Percentiles rank a stretch among this genome's conserved stretches.
Evolutionary conservation across 2,113 vertebrate species (phyloP).

Genomic region (Athene noctua): DNA sequence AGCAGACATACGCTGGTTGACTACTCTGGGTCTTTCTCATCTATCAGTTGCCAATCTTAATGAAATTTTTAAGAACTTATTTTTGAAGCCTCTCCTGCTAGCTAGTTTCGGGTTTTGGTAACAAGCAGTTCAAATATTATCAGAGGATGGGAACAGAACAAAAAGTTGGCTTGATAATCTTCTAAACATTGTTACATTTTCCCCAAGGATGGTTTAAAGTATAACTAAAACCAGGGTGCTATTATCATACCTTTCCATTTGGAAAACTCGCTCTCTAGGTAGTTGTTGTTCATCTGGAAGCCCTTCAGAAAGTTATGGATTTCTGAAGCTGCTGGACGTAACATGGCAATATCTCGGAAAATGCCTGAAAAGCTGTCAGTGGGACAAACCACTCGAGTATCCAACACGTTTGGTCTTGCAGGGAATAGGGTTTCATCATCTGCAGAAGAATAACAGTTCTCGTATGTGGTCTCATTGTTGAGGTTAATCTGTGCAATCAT

Average conservation of each 20-base stretch:
- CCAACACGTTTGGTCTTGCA: conserved; percentile 60
- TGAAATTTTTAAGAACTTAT: not conserved
- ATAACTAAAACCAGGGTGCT: not conserved
- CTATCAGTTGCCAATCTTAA: accelerated
- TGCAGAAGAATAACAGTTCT: not conserved
- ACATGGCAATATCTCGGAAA: conserved; percentile 68
- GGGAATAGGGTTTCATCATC: conserved; percentile 65
- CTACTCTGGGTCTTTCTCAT: not conserved
- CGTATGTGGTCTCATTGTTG: not conserved
- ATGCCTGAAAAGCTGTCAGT: conserved; percentile 62
- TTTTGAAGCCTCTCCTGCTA: not conserved
- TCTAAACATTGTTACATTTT: not conserved
- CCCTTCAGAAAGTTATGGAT: conserved; percentile 77
- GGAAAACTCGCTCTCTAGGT: conserved; percentile 71
- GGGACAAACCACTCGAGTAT: conserved; percentile 67
- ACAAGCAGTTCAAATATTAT: not conserved
- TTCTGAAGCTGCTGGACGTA: conserved; percentile 73
- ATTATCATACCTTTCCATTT: conserved; percentile 75
- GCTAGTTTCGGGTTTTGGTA: not conserved
- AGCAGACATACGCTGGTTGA: accelerated
- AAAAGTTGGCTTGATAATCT: not conserved
- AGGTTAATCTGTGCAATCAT: not conserved
- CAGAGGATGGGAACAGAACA: not conserved
- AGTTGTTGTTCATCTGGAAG: conserved; percentile 70
- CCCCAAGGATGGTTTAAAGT: not conserved